Evolutionary conservation across 2,797 vertebrate genomes (phyloP), one percentile per base, ranked within the genome.

Genomic region (Masticophis lateralis): DNA sequence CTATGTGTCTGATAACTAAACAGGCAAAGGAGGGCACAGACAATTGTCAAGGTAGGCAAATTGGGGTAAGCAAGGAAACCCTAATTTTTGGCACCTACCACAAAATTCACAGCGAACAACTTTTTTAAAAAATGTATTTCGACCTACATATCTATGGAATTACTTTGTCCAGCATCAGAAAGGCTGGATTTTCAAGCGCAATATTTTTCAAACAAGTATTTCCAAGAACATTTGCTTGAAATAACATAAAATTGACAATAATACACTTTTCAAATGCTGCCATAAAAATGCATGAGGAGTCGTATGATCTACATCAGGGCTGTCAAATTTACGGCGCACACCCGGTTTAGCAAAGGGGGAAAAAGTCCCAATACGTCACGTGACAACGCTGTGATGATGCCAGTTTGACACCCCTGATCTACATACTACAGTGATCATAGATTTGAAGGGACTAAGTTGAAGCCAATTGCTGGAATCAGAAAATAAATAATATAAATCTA

Each of bases 381-480:
- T 25, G 20, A 60, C 22, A 7, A 6, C 1, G 7, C 8, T 0
- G 2, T 25, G 59, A 60, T 2, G 0, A 22, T 20, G 20, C 7
- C 2, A 1, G 20, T 60, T 60, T 60, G 59, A 60, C 7, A 25
- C 59, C 59, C 57, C 59, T 37, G 16, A 74, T 74, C 16, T 43
- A 74, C 69, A 74, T 37, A 43, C 3, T 74, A 74, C 8, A 43
- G 7, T 37, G 16, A 9, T 74, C 32, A 74, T 20, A 37, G 32
- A 37, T 74, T 74, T 74, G 32, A 74, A 74, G 69, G 7, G 16
- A 20, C 69, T 10, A 9, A 20, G 8, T 74, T 37, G 8, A 74
- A 74, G 8, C 32, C n/a, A 20, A 74, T 7, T 74, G 69, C 69
- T 37, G 32, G 32, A 74, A 74, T 10, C 16, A 74, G 69, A 8